These are phyloP conservation scores for Lamellibrachia columna DNA, from an alignment of 2,888 invertebrate genomes.

Conservation along the genomic window DNA sequence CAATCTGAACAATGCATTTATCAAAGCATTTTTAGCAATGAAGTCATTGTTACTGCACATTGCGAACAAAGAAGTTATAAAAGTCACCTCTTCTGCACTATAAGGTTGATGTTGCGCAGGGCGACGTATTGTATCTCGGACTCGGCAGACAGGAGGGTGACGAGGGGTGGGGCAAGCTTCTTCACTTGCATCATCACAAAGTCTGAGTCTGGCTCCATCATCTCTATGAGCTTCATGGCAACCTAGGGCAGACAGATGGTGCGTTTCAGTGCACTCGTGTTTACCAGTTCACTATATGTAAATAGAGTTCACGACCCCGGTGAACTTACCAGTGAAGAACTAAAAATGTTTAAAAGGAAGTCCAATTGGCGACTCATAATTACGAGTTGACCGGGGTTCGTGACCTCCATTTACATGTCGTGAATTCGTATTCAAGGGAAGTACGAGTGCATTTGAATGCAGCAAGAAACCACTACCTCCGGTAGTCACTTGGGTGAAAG, in stretches of 20 bases:
- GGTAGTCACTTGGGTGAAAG: too few species aligned
- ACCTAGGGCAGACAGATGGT: conserved; percentile 62
- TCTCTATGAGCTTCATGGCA: conserved; percentile 98
- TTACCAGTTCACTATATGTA: too few species aligned
- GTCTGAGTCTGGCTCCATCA: conserved; percentile 91
- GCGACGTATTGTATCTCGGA: conserved; percentile 99
- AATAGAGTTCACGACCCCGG: not conserved
- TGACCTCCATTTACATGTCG: too few species aligned
- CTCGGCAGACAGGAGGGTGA: conserved; percentile 95
- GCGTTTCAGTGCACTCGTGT: not conserved
- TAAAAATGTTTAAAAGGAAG: too few species aligned
- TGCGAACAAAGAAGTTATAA: not conserved
- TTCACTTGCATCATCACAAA: conserved; percentile 93
- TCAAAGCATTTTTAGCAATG: too few species aligned
- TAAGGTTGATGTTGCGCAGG: conserved; percentile 95
- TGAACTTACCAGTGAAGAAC: not conserved
- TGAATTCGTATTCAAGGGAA: too few species aligned
- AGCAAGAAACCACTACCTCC: too few species aligned
- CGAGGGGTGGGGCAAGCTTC: conserved; percentile 98
- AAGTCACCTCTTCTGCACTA: conserved; percentile 86
- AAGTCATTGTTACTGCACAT: not conserved
- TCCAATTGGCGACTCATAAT: too few species aligned
- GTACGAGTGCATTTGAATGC: too few species aligned
- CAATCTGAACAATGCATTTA: too few species aligned
- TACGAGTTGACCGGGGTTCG: too few species aligned